Conservation (phyloP, 2,888 invertebrate species). For the Mythimna impura region DNA sequence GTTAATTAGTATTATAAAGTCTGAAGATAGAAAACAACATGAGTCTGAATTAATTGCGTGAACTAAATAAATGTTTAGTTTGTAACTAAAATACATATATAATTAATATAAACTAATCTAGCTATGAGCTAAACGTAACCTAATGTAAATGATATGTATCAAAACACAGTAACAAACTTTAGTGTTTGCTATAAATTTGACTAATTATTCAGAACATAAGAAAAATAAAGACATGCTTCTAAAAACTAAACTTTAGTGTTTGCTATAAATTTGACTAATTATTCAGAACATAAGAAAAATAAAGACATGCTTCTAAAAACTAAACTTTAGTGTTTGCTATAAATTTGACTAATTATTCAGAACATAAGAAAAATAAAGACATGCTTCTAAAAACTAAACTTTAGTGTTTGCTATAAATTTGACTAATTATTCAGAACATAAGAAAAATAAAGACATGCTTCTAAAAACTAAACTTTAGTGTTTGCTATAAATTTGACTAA, state of each 20-base stretch:
- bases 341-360: not conserved
- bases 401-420: not conserved
- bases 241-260: conserved; percentile 6
- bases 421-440: conserved; percentile 4
- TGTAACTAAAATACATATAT: not conserved
- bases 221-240: not conserved
- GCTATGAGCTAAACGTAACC: conserved; percentile 7
- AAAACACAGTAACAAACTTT: conserved; percentile 20
- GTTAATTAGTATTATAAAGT: no score
- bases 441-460: not conserved
- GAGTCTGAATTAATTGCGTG: no score
- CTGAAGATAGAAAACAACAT: no score
- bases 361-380: conserved; percentile 3
- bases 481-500: no score
- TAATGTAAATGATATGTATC: conserved; percentile 18
- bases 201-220: conserved; percentile 4
- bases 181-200: not conserved
- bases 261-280: not conserved
- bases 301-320: conserved; percentile 1
- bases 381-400: conserved; percentile 8
- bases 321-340: conserved; percentile 3
- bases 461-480: no score
- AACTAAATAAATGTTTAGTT: not conserved
- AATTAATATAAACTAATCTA: not conserved
- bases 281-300: conserved; percentile 3